Percentiles rank a stretch among this genome's conserved stretches.
phyloP scores from a whole-genome alignment of 2,113 vertebrate species.

The Chlamydotis undulata region DNA sequence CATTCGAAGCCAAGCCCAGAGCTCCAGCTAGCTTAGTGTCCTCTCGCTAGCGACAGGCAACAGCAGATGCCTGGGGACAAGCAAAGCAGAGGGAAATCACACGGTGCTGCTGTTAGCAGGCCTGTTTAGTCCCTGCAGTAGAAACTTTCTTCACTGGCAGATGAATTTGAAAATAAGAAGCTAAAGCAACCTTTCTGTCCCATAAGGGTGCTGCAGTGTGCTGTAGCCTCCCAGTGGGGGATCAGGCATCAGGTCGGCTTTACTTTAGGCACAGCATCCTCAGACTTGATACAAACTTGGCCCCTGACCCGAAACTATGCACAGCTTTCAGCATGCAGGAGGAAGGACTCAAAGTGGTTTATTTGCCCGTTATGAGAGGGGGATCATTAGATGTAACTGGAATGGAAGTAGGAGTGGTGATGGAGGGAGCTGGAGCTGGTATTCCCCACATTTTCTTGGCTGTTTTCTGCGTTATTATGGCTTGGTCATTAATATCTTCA shows the following conservation, averaged over 20 bases:
- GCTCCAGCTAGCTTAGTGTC: neutral
- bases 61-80: neutral
- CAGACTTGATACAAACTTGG: neutral
- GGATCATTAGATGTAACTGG: neutral
- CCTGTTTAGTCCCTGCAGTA: neutral
- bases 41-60: neutral
- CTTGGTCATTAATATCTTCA: neutral
- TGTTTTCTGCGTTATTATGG: neutral
- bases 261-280: neutral
- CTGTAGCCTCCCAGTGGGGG: rapidly evolving
- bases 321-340: neutral
- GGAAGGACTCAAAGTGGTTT: neutral
- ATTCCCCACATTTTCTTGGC: neutral
- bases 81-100: neutral
- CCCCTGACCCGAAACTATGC: neutral
- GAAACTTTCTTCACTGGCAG: neutral
- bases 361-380: neutral
- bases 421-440: neutral
- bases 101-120: too few species aligned
- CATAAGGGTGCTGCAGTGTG: rapidly evolving
- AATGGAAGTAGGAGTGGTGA: neutral
- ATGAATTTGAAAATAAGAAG: neutral
- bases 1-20: neutral
- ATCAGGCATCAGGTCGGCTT: neutral
- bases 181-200: neutral